Evolutionary conservation across 2,797 vertebrate genomes (phyloP).

Genomic region (Poeciliopsis gracilis): DNA sequence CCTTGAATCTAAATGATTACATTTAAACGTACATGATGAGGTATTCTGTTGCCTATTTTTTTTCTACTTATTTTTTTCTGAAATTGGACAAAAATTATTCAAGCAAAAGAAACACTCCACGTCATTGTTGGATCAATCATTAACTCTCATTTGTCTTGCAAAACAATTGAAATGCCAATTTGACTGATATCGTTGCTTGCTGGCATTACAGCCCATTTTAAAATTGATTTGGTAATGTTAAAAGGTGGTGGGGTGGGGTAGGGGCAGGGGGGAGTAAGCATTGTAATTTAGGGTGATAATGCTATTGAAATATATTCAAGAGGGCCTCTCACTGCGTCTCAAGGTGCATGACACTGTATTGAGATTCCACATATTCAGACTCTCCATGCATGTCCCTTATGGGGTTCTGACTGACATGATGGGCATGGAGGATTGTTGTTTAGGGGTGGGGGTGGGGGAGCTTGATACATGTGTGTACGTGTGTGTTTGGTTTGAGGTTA

Average conservation of each 20-base stretch:
- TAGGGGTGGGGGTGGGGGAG: conserved; percentile 63
- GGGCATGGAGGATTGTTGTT: conserved; percentile 77
- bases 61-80: background rate
- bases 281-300: conserved; percentile 74
- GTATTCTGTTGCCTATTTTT: background rate
- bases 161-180: conserved; percentile 41
- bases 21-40: background rate
- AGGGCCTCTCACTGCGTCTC: conserved; percentile 74
- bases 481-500: conserved; percentile 61
- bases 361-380: conserved; percentile 78
- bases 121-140: conserved; percentile 9
- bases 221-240: conserved; percentile 62
- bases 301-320: conserved; percentile 81
- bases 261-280: conserved; percentile 30
- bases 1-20: background rate
- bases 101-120: conserved; percentile 7
- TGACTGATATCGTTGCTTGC: conserved; percentile 47
- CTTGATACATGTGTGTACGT: conserved; percentile 30
- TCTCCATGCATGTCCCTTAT: conserved; percentile 79
- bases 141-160: conserved; percentile 28
- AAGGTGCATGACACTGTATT: conserved; percentile 80
- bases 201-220: conserved; percentile 57
- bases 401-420: conserved; percentile 80
- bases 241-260: conserved; percentile 12
- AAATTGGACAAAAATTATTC: conserved; percentile 18